Percentiles rank a stretch among this genome's conserved stretches.
phyloP scores from a whole-genome alignment of 2,888 invertebrate genomes.

The Fragum fragum region DNA sequence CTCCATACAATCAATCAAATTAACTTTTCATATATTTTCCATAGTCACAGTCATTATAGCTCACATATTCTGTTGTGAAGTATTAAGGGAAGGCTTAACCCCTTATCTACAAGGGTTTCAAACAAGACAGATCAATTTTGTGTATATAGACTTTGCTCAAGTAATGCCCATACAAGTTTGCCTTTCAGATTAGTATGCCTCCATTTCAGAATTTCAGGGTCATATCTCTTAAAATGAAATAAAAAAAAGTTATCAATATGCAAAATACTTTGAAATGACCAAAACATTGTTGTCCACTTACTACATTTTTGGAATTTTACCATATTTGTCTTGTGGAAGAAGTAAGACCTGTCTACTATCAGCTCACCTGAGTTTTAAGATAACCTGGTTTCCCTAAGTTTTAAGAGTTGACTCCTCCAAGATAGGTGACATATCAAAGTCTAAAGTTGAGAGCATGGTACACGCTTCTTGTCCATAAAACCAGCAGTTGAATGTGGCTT shows the following conservation, averaged over 20 bases:
- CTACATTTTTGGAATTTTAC: not conserved
- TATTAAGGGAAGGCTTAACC: constrained; percentile 8
- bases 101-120: constrained; percentile 53
- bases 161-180: constrained; percentile 65
- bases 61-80: not conserved
- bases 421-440: constrained; percentile 66
- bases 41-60: not conserved
- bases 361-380: constrained; percentile 39
- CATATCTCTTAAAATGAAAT: too few relatives aligned
- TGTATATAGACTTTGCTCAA: constrained; percentile 68
- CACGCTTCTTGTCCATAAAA: constrained; percentile 66
- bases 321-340: not conserved
- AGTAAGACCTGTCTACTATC: constrained; percentile 32
- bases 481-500: constrained; percentile 34
- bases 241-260: too few relatives aligned
- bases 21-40: not conserved
- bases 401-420: constrained; percentile 30
- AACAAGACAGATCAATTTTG: constrained; percentile 39
- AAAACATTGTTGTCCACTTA: too few relatives aligned
- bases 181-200: not conserved
- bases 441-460: constrained; percentile 58
- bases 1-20: not conserved
- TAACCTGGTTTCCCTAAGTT: constrained; percentile 17
- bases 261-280: too few relatives aligned
- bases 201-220: too few relatives aligned